A percentile compares a stretch with the other conserved stretches of the same genome.
phyloP scores from a whole-genome alignment of 2,888 invertebrate species.

The Drosophila subsilvestris region DNA sequence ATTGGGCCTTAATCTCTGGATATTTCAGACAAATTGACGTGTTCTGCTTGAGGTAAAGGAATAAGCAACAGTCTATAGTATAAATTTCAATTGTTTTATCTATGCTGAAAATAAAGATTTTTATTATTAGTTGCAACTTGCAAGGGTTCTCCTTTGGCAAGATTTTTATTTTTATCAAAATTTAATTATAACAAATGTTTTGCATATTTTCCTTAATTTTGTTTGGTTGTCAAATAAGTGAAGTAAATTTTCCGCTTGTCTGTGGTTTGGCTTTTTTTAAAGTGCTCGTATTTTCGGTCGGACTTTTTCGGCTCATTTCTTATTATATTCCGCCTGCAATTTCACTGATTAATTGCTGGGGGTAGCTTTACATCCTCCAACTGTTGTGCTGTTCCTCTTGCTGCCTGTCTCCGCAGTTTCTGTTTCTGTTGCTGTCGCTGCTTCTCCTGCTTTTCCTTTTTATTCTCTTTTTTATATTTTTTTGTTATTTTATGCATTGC shows the following conservation, averaged over 20 bases:
- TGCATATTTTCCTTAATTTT: neutral
- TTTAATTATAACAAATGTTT: neutral
- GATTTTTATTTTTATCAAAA: no score
- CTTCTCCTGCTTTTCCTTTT: conserved; percentile 2
- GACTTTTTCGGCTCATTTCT: conserved; percentile 49
- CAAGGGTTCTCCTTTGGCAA: no score
- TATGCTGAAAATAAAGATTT: neutral
- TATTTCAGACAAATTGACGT: no score
- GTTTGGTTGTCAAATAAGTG: neutral
- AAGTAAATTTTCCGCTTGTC: neutral
- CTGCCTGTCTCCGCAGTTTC: conserved; percentile 38
- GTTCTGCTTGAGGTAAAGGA: no score
- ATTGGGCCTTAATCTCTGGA: neutral
- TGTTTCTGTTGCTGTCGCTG: conserved; percentile 15
- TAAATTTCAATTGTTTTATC: no score
- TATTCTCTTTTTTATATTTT: conserved; percentile 15
- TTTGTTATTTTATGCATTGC: conserved; percentile 23
- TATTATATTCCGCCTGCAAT: conserved; percentile 50
- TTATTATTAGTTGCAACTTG: neutral
- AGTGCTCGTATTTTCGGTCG: conserved; percentile 15
- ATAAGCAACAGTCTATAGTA: no score
- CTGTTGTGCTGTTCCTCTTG: conserved; percentile 22
- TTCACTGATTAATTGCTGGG: conserved; percentile 69
- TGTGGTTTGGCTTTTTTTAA: conserved; percentile 28
- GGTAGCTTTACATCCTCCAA: conserved; percentile 31